Percentiles rank a stretch among this genome's conserved stretches.
phyloP scores from a whole-genome alignment of 2,113 vertebrate genomes.

The Nothocercus julius region DNA sequence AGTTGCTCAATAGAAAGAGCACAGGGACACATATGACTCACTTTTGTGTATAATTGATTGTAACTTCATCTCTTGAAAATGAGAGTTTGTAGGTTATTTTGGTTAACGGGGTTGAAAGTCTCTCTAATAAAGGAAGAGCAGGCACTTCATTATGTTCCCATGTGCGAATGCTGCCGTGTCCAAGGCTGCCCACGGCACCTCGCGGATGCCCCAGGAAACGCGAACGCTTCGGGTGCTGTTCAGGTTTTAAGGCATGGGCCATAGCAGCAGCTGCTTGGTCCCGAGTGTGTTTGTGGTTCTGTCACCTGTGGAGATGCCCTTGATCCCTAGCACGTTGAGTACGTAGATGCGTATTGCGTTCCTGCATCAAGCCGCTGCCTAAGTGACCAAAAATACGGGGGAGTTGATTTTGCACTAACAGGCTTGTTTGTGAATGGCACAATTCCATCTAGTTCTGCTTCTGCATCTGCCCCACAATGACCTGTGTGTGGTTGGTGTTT shows the following conservation, averaged over 20 bases:
- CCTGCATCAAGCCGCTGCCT: not conserved
- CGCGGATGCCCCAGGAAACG: accelerated
- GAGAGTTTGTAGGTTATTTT: not conserved
- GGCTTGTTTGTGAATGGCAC: not conserved
- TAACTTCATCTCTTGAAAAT: not conserved
- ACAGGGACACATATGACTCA: accelerated
- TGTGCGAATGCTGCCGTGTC: not conserved
- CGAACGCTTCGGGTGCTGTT: not conserved
- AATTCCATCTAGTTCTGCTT: not conserved
- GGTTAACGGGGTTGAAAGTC: not conserved
- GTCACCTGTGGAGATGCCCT: not conserved
- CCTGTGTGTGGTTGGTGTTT: not conserved
- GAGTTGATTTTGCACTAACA: not conserved
- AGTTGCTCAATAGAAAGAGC: not conserved
- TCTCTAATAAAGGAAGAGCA: not conserved
- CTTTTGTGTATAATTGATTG: not conserved
- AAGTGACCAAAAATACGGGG: not conserved
- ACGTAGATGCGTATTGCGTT: not conserved
- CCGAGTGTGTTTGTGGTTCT: not conserved
- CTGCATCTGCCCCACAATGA: not conserved
- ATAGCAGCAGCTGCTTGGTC: not conserved
- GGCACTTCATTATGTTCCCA: not conserved
- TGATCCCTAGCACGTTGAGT: not conserved
- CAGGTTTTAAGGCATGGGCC: not conserved
- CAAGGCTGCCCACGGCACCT: accelerated